Conservation (phyloP, 2,113 vertebrate genomes). For the Hucho hucho region DNA sequence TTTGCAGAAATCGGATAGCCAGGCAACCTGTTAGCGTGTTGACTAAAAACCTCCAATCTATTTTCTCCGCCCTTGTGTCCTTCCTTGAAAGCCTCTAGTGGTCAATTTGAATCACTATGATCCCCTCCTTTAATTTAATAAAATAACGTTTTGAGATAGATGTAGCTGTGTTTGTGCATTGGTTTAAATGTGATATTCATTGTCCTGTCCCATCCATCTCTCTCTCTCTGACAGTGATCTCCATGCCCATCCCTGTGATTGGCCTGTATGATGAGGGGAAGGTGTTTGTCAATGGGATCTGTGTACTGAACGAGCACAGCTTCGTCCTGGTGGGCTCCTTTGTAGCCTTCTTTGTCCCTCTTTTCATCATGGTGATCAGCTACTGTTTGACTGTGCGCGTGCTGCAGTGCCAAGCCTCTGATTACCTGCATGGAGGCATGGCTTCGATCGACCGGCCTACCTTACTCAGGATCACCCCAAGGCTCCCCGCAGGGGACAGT, state of each 20-base stretch:
- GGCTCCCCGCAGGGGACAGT: too few relatives aligned
- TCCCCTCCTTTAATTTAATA: too few relatives aligned
- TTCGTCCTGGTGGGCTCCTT: constrained; percentile 94
- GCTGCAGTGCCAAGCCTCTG: constrained; percentile 87
- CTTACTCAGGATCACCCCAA: constrained; percentile 69
- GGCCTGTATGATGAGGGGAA: constrained; percentile 88
- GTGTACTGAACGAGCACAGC: constrained; percentile 84
- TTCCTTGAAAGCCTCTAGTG: too few relatives aligned
- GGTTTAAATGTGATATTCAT: too few relatives aligned
- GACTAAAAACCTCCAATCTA: too few relatives aligned
- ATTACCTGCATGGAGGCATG: constrained; percentile 84
- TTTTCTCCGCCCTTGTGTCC: too few relatives aligned
- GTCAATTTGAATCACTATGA: too few relatives aligned
- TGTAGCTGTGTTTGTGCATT: too few relatives aligned
- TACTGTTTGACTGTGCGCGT: constrained; percentile 93
- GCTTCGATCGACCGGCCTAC: constrained; percentile 76
- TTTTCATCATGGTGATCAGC: constrained; percentile 94
- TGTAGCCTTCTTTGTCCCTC: constrained; percentile 92
- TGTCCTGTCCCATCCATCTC: not conserved
- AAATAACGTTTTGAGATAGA: too few relatives aligned
- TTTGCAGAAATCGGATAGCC: too few relatives aligned
- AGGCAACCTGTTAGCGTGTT: too few relatives aligned
- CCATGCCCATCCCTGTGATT: constrained; percentile 91
- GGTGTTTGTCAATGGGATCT: constrained; percentile 87
- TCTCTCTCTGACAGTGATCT: constrained; percentile 72